These are phyloP conservation scores for Ochlodes sylvanus DNA, from an alignment of 2,888 invertebrate genomes.

Conservation along the genomic window DNA sequence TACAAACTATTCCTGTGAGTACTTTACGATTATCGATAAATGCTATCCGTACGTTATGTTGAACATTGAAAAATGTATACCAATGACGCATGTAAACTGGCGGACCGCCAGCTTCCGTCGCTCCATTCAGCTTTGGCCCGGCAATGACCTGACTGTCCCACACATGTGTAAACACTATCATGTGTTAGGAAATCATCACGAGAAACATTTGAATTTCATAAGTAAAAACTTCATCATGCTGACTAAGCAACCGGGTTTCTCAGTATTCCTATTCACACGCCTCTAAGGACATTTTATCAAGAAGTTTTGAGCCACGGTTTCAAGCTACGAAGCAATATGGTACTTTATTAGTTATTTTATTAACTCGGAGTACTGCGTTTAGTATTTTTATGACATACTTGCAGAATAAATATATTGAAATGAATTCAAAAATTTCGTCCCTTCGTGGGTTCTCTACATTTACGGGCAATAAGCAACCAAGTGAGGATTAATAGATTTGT, in stretches of 20 bases:
- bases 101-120: conserved; percentile 72
- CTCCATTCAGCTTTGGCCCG: conserved; percentile 75
- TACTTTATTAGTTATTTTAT: too few relatives aligned
- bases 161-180: conserved; percentile 41
- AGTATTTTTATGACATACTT: too few relatives aligned
- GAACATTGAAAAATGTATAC: conserved; percentile 58
- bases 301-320: too few relatives aligned
- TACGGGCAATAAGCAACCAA: too few relatives aligned
- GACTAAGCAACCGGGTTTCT: not conserved
- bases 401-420: too few relatives aligned
- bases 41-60: conserved; percentile 49
- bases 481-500: too few relatives aligned
- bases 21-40: conserved; percentile 32
- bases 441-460: too few relatives aligned
- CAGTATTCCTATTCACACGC: too few relatives aligned
- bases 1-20: conserved; percentile 9
- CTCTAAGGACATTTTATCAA: too few relatives aligned
- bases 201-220: not conserved
- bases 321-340: too few relatives aligned
- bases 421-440: too few relatives aligned
- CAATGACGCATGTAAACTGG: conserved; percentile 75
- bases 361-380: too few relatives aligned
- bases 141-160: conserved; percentile 75
- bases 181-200: conserved; percentile 11
- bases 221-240: not conserved